Base-by-base conservation (phyloP, 2,888 invertebrate species). In the Apeira syringaria region DNA sequence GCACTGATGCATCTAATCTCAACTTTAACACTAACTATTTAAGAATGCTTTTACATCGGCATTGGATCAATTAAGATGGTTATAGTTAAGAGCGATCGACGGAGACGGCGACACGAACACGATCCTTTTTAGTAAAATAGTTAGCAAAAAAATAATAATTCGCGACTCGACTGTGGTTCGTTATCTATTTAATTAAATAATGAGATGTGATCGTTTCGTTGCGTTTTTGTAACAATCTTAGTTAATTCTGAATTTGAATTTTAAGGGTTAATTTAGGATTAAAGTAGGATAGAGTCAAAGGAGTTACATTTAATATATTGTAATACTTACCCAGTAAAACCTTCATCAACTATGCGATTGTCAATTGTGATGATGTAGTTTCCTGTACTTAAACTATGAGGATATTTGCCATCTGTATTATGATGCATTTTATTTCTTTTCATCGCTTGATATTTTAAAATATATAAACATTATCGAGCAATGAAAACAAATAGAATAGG, bases 101-200 rank as follows among this genome's bases (percentile, higher is more conserved):
- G 64, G 65, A 64, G 68, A 52, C 72, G 73, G 79, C 66, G 82
- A 83, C 86, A 80, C 74, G 78, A 82, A 81, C 45, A 3, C 69
- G 73, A 74, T 79, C 83, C 81, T 82, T 82, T 82, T 82, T 75
- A 80, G 80, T 72, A 62, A 77, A 81, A 82, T 78, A 72, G 71
- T 72, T 77, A 77, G 73, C 73, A 74, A 64, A 73, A 80, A 76
- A 77, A 74, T 68, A 64, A 50, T 63, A n/a, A n/a, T 56, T 64
- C 57, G 57, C 56, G 40, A 59, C 57, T 56, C 43, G 24, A 48
- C 28, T 51, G 52, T 43, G 47, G 56, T 58, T 7, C n/a, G 27
- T 31, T 60, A 62, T 58, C 54, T 53, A 57, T 49, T 56, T 65
- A 62, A 68, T 68, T 71, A 62, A 50, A 60, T 58, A 50, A 62